Conservation (phyloP, 2,888 invertebrate species). For the Lasioglossum morio region DNA sequence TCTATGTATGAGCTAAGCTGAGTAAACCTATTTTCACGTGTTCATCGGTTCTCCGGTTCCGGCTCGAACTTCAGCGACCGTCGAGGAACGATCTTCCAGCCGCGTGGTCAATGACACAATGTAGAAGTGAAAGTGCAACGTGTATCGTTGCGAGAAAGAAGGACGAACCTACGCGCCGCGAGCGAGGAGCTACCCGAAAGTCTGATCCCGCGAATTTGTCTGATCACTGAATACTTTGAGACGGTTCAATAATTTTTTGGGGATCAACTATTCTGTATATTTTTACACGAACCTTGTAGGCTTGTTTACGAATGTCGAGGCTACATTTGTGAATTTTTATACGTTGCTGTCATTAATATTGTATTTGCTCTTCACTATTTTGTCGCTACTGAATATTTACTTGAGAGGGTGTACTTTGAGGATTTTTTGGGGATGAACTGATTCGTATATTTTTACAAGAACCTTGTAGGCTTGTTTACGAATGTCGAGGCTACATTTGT, state of each 20-base stretch:
- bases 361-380: neutral
- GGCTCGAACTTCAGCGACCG: conserved; percentile 26
- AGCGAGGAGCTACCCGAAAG: neutral
- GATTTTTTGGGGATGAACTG: too few species aligned
- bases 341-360: neutral
- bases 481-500: too few species aligned
- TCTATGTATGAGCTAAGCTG: neutral
- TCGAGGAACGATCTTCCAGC: conserved; percentile 57
- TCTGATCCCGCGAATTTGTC: neutral
- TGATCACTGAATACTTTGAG: neutral
- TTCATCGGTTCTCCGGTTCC: neutral
- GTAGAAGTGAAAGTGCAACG: conserved; percentile 73
- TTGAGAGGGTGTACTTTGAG: neutral
- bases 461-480: too few species aligned
- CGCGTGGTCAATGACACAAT: conserved; percentile 71
- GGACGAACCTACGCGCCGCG: conserved; percentile 65
- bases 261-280: fast-evolving
- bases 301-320: neutral
- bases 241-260: neutral
- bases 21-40: neutral
- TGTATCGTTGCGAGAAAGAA: conserved; percentile 63
- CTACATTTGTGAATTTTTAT: neutral
- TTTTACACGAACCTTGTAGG: neutral
- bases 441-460: too few species aligned
- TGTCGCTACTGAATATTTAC: neutral